These are phyloP conservation scores for Euzophera pinguis DNA, from an alignment of 2,888 invertebrate genomes.

Conservation along the genomic window DNA sequence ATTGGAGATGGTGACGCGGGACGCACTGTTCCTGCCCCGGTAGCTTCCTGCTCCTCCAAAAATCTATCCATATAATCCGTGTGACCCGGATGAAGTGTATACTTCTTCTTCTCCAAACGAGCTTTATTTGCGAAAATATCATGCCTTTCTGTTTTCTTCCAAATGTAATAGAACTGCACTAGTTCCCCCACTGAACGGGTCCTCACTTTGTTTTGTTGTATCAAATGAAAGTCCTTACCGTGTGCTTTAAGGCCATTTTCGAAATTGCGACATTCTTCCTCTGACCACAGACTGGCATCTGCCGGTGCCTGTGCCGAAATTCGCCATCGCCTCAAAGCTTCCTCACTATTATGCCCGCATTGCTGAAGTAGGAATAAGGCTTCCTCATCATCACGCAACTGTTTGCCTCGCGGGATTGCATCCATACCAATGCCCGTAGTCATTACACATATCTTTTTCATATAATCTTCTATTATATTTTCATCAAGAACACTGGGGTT, in stretches of 20 bases:
- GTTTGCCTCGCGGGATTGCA: conserved; percentile 85
- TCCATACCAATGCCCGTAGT: conserved; percentile 64
- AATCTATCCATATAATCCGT: conserved; percentile 97
- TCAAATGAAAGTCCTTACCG: conserved; percentile 97
- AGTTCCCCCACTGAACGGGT: conserved; percentile 97
- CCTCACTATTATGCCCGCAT: conserved; percentile 97
- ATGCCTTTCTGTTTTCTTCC: conserved; percentile 99
- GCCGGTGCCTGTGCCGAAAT: conserved; percentile 85
- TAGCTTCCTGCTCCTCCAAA: conserved; percentile 90
- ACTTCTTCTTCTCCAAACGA: conserved; percentile 94
- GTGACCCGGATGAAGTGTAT: conserved; percentile 93
- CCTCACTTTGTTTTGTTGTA: conserved; percentile 95
- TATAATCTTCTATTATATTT: conserved; percentile 88
- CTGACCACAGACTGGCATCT: conserved; percentile 94
- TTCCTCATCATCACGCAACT: conserved; percentile 92
- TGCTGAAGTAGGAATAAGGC: conserved; percentile 94
- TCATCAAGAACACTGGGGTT: conserved; percentile 89
- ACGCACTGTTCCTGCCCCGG: conserved; percentile 80
- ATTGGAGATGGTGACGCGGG: conserved; percentile 83
- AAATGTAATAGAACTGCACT: conserved; percentile 97
- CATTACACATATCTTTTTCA: conserved; percentile 81
- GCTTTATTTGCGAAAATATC: conserved; percentile 95
- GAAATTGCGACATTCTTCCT: conserved; percentile 97
- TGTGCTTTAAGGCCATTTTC: conserved; percentile 95
- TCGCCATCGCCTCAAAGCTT: conserved; percentile 90